Base-by-base conservation (phyloP, 2,888 invertebrate genomes). In the Glyphotaelius pellucidus region DNA sequence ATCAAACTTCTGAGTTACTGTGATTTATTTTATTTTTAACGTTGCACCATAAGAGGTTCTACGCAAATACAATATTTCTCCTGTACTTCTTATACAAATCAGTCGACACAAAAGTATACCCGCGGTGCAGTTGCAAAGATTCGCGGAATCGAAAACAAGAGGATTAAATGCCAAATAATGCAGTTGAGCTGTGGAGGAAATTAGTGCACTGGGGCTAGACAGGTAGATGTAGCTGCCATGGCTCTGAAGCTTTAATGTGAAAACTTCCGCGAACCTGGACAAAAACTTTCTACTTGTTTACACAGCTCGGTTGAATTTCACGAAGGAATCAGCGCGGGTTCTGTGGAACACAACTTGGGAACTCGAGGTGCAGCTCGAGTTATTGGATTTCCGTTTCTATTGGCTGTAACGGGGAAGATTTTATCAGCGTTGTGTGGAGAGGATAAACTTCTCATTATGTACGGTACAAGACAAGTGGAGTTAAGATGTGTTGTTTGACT, bases 381-480 rank as follows among this genome's bases (percentile, higher is more conserved):
- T 81, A 81, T 81, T 32, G 81, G 81, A 81, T 81, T 32, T 81
- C 31, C 9, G 32, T 32, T 81, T 81, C 31, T 81, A 81, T 81
- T 32, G 81, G 15, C 19, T 31, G 81, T 31, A 31, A 32, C 31
- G 0, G 67, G 31, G 81, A 19, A 81, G 81, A 81, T 81, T 31
- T 15, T 32, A 81, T 81, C 81, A 32, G 81, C 19, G 81, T 81
- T 81, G 31, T 15, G 81, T 81, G 81, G 81, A 81, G 4, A 81
- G 81, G 81, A 32, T 67, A n/a, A 25, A 67, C 25, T 67, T 67
- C 52, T 15, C 19, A 52, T 52, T 52, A 52, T 52, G 19, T 52
- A 52, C 52, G 52, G 25, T 67, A 25, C 25, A 67, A 25, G 67
- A 67, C 67, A 67, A 67, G 67, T 67, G 67, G 9, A 67, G 25